Evolutionary conservation across 2,797 vertebrate genomes (phyloP).

Genomic region (Mormyrus proboscirostris): DNA sequence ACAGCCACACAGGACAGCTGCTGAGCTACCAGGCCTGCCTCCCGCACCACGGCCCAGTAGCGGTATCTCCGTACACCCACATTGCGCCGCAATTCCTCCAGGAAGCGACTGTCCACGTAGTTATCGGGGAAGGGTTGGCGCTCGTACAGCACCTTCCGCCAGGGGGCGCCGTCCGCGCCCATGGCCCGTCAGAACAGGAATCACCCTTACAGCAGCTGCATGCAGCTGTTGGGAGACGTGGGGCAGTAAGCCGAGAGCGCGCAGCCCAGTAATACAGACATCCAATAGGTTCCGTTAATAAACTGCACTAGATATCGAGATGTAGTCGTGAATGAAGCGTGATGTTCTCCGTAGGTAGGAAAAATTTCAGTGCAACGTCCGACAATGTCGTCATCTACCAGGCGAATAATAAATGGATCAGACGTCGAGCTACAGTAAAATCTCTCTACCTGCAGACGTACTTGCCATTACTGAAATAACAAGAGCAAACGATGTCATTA

Average conservation of each 20-base stretch:
- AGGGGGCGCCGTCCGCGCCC: constrained; percentile 68
- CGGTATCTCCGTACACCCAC: constrained; percentile 78
- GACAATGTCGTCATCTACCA: neutral
- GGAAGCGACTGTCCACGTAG: constrained; percentile 86
- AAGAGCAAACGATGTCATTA: neutral
- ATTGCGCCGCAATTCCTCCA: constrained; percentile 86
- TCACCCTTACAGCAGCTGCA: neutral
- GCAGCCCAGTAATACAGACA: neutral
- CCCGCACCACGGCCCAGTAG: constrained; percentile 81
- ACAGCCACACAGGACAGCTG: constrained; percentile 92
- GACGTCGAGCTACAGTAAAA: neutral
- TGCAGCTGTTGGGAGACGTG: neutral
- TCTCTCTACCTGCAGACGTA: neutral
- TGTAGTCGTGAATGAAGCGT: neutral
- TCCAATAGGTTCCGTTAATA: neutral
- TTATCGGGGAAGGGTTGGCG: constrained; percentile 88
- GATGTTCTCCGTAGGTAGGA: neutral
- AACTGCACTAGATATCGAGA: neutral
- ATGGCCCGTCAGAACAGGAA: constrained; percentile 46
- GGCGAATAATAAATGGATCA: neutral
- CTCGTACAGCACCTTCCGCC: constrained; percentile 90
- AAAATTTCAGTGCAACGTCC: neutral
- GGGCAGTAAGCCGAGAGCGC: neutral
- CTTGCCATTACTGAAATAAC: neutral
- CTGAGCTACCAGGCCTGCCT: constrained; percentile 83